phyloP scores from a whole-genome alignment of 1,140 invertebrate genomes.

The Euura lappo region DNA sequence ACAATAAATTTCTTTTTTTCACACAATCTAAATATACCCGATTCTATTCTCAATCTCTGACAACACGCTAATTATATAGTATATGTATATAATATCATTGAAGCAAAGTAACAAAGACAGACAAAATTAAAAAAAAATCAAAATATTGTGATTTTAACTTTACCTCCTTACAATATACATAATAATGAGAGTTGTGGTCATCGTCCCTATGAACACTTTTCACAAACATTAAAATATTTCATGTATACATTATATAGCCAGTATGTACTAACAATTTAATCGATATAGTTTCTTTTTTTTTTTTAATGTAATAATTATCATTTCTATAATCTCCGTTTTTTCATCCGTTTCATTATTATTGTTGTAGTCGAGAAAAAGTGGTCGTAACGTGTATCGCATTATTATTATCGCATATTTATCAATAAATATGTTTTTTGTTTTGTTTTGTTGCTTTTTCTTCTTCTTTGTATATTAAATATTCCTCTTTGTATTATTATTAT shows the following conservation, averaged over 20 bases:
- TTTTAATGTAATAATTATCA: slow-evolving; percentile 19
- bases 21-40: no score
- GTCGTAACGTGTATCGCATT: slow-evolving; percentile 29
- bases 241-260: slow-evolving; percentile 35
- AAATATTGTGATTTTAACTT: neutral
- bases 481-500: neutral
- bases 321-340: slow-evolving; percentile 32
- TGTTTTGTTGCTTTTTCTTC: no score
- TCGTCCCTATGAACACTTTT: slow-evolving; percentile 44
- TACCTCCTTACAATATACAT: neutral
- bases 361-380: slow-evolving; percentile 34
- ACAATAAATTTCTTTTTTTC: no score
- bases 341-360: slow-evolving; percentile 30
- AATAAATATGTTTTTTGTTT: no score
- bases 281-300: slow-evolving; percentile 35
- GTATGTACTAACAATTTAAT: slow-evolving; percentile 46
- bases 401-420: neutral
- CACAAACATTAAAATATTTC: slow-evolving; percentile 52
- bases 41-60: neutral
- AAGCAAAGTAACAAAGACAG: neutral
- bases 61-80: neutral
- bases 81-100: neutral
- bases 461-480: neutral
- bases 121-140: neutral
- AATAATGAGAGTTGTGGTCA: slow-evolving; percentile 36